Base-by-base conservation (phyloP, 1,140 invertebrate species). In the Calliphora vicina region DNA sequence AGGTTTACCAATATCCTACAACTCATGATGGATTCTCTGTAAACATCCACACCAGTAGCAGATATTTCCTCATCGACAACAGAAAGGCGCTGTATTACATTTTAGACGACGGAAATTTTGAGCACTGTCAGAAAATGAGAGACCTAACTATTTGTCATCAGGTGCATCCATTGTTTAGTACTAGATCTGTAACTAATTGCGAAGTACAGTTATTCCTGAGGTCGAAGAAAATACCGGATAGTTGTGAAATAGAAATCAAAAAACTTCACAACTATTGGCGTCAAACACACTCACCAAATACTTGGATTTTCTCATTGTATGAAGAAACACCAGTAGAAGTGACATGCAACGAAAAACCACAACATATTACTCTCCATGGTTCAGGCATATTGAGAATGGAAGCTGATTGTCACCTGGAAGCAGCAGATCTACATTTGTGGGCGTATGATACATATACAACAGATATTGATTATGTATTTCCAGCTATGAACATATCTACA, bases 191-290 rank as follows among this genome's bases (percentile, higher is more conserved):
- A 12, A 4, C 23, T 26, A 26, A 27, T 13, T 73, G 71, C 25
- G 71, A 73, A 73, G 71, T 73, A 26, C 25, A 26, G 25, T 73
- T 73, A 23, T 17, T 73, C 25, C 1, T 73, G 26, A 73, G 25
- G 15, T 26, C 71, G 26, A 73, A 12, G 13, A 12, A 13, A 2
- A 73, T 73, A 5, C 71, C 71, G 26, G 71, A 73, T 23, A 73
- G 71, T 26, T 73, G 71, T 73, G 71, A 73, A 27, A 26, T 73
- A 20, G 71, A n/a, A n/a, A n/a, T n/a, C n/a, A n/a, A n/a, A n/a
- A n/a, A n/a, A n/a, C n/a, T n/a, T n/a, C n/a, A n/a, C 71, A 27
- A 73, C 71, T 73, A 26, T 26, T 73, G 71, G 71, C 25, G 26
- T 10, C 71, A 73, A 27, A 23, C 26, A 13, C 71, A 26, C 12